Evolutionary conservation across 2,113 vertebrate genomes (phyloP).

Genomic region (Haplotaxodon microlepis): DNA sequence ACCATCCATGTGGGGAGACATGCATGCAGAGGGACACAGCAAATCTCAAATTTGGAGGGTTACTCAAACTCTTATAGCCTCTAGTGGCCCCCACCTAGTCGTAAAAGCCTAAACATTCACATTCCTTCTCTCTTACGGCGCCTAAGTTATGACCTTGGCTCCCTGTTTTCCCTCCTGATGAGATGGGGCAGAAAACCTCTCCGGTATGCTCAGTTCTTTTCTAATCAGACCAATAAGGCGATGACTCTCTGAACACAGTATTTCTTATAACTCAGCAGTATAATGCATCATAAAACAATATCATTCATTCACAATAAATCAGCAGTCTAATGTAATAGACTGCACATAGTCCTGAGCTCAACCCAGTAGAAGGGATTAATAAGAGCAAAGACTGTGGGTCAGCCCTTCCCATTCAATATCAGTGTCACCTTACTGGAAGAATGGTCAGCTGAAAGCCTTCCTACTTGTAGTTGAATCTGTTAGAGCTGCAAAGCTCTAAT

Average conservation of each 20-base stretch:
- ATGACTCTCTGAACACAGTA: background rate
- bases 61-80: background rate
- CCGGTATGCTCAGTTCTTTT: background rate
- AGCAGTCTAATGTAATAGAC: background rate
- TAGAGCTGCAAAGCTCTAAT: background rate
- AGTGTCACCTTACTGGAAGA: background rate
- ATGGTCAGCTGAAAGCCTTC: background rate
- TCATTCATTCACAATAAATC: background rate
- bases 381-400: background rate
- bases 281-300: background rate
- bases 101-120: too few relatives aligned
- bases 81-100: background rate
- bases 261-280: background rate
- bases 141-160: background rate
- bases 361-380: background rate
- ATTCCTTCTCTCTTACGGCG: background rate
- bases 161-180: background rate
- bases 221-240: background rate
- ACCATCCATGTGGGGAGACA: background rate
- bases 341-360: background rate
- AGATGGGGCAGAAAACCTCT: background rate
- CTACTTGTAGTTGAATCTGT: background rate
- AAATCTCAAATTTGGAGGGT: background rate
- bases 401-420: background rate
- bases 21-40: background rate